Evolutionary conservation across 2,797 vertebrate genomes (phyloP), one percentile per base, ranked within the genome.

Genomic region (Antennarius maculatus): DNA sequence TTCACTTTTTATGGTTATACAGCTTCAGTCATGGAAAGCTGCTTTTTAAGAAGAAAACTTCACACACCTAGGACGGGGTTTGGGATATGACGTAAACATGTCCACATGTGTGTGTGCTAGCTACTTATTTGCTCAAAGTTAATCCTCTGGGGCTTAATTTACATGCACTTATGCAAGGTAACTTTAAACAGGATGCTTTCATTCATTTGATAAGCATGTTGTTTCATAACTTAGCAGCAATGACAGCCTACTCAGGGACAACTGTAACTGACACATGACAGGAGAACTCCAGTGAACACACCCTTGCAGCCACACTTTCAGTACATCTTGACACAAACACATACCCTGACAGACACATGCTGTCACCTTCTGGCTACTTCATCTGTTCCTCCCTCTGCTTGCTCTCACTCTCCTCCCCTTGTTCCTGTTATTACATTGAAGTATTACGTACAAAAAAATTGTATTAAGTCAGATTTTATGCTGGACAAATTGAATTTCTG

Each of bases 41-140:
- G 41, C 15, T 50, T 17, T 31, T 46, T 18, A 31, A 61, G 16
- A 47, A 66, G 59, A 14, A 31, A 16, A 71, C 15, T 15, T 71
- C 53, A 66, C 61, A 23, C 52, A 72, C 54, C 37, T 48, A 45
- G 29, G 18, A 61, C 16, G 5, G 7, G 12, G 7, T 12, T 52
- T 28, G 53, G 8, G 18, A 42, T 28, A 46, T 61, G 65, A 79
- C 45, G 63, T 53, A 68, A 81, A 75, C 58, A 53, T 54, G 3
- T 69, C 75, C 70, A 51, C 66, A 52, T 71, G 80, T 77, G 61
- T 60, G 61, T 65, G 23, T 23, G 23, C 23, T 43, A 61, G 62
- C 49, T 27, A 49, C 56, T 79, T 70, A 66, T 17, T 63, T 72
- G 77, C 46, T 72, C 61, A 27, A 11, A 37, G 14, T 37, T 17